Percentiles rank a stretch among this genome's conserved stretches.
These are phyloP conservation scores for Pharmacophagus antenor DNA, from an alignment of 2,888 invertebrate genomes.

Conservation along the genomic window DNA sequence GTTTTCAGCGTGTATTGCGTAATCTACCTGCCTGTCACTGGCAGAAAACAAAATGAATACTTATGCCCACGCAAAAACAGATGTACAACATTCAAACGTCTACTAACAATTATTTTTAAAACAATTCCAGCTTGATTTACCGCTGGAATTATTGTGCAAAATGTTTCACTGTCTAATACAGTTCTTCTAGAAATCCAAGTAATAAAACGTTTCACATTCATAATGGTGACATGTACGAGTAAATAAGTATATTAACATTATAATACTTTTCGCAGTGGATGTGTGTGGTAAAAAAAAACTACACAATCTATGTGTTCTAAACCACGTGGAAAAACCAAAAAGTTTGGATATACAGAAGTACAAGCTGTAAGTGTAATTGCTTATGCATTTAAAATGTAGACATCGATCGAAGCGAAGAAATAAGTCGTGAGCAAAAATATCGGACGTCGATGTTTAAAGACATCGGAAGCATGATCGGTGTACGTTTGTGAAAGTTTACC, in stretches of 20 bases:
- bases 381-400: too few relatives aligned
- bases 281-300: background rate
- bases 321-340: background rate
- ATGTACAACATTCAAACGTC: slow-evolving; percentile 7
- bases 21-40: slow-evolving; percentile 11
- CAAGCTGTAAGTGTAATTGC: background rate
- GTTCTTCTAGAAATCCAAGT: too few relatives aligned
- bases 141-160: background rate
- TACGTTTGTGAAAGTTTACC: slow-evolving; percentile 33
- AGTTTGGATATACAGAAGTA: background rate
- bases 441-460: slow-evolving; percentile 25
- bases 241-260: too few relatives aligned
- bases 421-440: slow-evolving; percentile 8
- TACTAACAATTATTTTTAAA: slow-evolving; percentile 1
- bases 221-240: too few relatives aligned
- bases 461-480: slow-evolving; percentile 31
- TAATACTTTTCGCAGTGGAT: background rate
- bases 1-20: background rate
- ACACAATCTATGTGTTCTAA: background rate
- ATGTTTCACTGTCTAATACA: background rate
- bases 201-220: too few relatives aligned
- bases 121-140: background rate
- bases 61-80: slow-evolving; percentile 6
- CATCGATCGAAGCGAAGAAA: too few relatives aligned
- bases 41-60: slow-evolving; percentile 1